phyloP scores from a whole-genome alignment of 2,888 invertebrate genomes.

The Rhimphoctona megacephalus region DNA sequence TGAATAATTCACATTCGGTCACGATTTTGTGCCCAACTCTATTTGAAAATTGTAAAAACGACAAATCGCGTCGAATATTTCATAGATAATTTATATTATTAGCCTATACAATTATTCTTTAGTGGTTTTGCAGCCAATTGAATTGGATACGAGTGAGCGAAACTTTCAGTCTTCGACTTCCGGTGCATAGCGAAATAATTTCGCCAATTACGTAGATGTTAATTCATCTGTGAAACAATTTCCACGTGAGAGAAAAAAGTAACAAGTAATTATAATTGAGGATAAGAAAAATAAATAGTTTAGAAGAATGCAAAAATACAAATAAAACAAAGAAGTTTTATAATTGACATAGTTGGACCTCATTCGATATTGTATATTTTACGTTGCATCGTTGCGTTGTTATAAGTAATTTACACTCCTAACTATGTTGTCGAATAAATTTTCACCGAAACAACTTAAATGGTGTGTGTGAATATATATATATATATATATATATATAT shows the following conservation, averaged over 20 bases:
- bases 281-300: conserved; percentile 2
- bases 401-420: conserved; percentile 63
- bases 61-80: conserved; percentile 27
- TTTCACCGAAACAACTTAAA: conserved; percentile 43
- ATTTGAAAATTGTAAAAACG: conserved; percentile 14
- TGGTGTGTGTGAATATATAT: conserved; percentile 1
- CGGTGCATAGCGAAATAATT: conserved; percentile 49
- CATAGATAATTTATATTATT: conserved; percentile 32
- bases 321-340: conserved; percentile 44
- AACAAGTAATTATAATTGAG: background rate
- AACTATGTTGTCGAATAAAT: conserved; percentile 50
- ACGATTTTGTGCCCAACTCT: conserved; percentile 43
- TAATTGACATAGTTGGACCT: conserved; percentile 66
- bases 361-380: conserved; percentile 68
- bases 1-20: background rate
- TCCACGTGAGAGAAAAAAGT: conserved; percentile 15
- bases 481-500: conserved; percentile 35
- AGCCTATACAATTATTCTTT: conserved; percentile 6
- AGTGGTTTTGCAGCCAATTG: conserved; percentile 20
- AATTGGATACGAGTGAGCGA: conserved; percentile 27
- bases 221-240: conserved; percentile 22
- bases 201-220: conserved; percentile 17
- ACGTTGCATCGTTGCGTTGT: conserved; percentile 68
- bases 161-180: conserved; percentile 60
- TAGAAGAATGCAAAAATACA: conserved; percentile 4